Base-by-base conservation (phyloP, 1,140 invertebrate species). In the Archivesica marissinica region DNA sequence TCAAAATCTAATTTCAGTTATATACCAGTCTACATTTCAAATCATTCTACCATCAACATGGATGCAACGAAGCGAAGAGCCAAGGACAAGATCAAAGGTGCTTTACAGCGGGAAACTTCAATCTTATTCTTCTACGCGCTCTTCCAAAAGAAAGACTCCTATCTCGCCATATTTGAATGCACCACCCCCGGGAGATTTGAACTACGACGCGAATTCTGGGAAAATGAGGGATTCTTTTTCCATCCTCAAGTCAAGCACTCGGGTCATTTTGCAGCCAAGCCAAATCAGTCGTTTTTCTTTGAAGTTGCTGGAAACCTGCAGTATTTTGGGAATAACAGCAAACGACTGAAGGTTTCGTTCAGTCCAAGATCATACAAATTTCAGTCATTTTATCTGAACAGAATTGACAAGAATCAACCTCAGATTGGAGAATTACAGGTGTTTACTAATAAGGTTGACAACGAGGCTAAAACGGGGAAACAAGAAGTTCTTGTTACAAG, bases 301-400 rank as follows among this genome's bases (percentile, higher is more conserved):
- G 41, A 68, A 11, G 52, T 85, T 17, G 44, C 54, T 9, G 82
- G 82, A 50, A 85, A 85, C 50, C 38, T 85, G 33, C 38, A 77
- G 41, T 39, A 52, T 30, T 47, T 56, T n/a, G 64, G 39, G n/a
- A 30, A 20, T 23, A 25, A 44, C 13, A 59, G 38, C 41, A 52
- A 38, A 68, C 20, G 15, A n/a, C 28, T 66, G 74, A 52, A 39
- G 1, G 33, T 85, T n/a, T 30, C 47, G n/a, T 85, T 85, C 30
- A 85, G 78, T 70, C 82, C 82, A 9, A 64, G 82, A 23, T 64
- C 82, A 30, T 85, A 85, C 23, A 77, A 70, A 35, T 85, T 77
- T 33, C 82, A 85, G 17, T 85, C 82, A 6, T 85, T 85, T 50
- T 77, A 78, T 44, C 23, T 85, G 15, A 68, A 44, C 0, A 33